These are phyloP conservation scores for Silurus asotus DNA, from an alignment of 2,113 vertebrate genomes.

Conservation along the genomic window DNA sequence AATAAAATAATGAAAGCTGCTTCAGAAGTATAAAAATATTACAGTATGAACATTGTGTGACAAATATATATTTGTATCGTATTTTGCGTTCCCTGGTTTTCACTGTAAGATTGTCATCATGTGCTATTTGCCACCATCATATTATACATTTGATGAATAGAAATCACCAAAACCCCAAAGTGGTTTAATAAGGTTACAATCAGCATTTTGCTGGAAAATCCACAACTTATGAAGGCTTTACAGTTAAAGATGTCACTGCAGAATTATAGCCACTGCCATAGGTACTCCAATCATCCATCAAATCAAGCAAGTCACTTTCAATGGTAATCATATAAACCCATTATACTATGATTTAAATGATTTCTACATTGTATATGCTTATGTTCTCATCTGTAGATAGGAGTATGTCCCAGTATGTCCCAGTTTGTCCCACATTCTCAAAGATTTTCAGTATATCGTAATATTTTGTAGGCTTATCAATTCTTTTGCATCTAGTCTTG, in stretches of 20 bases:
- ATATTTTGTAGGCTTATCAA: conserved; percentile 17
- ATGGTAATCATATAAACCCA: background rate
- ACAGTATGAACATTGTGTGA: background rate
- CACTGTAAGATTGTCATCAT: background rate
- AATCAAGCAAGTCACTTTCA: background rate
- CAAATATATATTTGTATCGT: background rate
- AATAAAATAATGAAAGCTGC: background rate
- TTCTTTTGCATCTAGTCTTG: background rate
- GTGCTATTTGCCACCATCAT: background rate
- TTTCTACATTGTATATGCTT: background rate
- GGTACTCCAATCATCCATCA: background rate
- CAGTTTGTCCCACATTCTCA: background rate
- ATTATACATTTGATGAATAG: background rate
- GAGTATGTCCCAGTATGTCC: background rate
- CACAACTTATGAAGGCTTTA: background rate
- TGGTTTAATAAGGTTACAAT: background rate
- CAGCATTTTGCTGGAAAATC: background rate
- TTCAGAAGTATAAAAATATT: background rate
- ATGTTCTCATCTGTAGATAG: background rate
- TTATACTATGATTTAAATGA: background rate
- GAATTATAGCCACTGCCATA: background rate
- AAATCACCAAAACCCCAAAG: background rate
- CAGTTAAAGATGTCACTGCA: background rate
- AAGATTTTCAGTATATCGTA: background rate
- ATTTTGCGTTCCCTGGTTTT: background rate